Percentiles rank a stretch among this genome's conserved stretches.
Evolutionary conservation across 1,140 invertebrate genomes (phyloP).

Genomic region (Choristoneura fumiferana): DNA sequence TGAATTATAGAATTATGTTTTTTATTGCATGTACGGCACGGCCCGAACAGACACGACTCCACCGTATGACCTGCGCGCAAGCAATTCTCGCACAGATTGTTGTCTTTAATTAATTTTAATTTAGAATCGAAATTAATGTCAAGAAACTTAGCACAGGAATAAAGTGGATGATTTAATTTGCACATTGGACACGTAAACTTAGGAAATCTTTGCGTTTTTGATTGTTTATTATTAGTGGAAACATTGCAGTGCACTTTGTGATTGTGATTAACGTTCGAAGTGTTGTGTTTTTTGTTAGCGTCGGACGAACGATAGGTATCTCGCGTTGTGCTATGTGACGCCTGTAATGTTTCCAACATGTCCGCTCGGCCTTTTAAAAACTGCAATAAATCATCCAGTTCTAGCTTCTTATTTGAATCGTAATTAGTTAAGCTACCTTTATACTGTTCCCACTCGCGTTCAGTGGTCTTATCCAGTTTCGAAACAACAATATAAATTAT

Average conservation of each 20-base stretch:
- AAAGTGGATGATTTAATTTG: constrained; percentile 16
- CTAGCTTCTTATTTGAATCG: not conserved
- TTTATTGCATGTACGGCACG: constrained; percentile 13
- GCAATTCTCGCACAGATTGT: constrained; percentile 20
- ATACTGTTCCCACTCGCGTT: constrained; percentile 19
- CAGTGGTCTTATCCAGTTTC: constrained; percentile 16
- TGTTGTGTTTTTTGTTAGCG: too few species aligned
- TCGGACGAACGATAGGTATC: too few species aligned
- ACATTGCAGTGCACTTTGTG: too few species aligned
- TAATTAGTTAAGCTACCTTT: too few species aligned
- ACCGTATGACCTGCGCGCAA: constrained; percentile 11
- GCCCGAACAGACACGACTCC: constrained; percentile 1
- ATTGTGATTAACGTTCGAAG: too few species aligned
- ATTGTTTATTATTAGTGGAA: too few species aligned
- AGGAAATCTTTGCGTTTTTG: constrained; percentile 7
- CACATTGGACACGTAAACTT: constrained; percentile 17
- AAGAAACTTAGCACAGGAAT: constrained; percentile 10
- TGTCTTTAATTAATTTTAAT: not conserved
- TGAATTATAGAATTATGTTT: constrained; percentile 21
- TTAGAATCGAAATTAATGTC: not conserved
- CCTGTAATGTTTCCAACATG: not conserved
- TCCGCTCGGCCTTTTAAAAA: not conserved
- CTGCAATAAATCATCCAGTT: not conserved
- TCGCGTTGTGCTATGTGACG: too few species aligned
- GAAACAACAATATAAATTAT: constrained; percentile 12